Evolutionary conservation across 1,140 invertebrate species (phyloP).

Genomic region (Triops cancriformis): DNA sequence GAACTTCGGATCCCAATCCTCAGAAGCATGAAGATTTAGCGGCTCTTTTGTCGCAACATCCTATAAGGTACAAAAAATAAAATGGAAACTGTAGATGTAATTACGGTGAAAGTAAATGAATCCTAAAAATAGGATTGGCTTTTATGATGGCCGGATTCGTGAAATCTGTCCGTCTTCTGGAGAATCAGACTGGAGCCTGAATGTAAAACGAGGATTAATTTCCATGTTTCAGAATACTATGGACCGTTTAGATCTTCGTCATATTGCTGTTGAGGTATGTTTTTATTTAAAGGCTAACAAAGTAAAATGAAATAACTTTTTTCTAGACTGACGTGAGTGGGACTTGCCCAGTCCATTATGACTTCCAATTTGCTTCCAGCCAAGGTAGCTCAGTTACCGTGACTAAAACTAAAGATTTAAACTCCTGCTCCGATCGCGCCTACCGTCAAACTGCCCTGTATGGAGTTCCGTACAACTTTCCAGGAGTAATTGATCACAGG

Average conservation of each 20-base stretch:
- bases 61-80: not conserved
- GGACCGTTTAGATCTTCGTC: conserved; percentile 65
- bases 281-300: no score
- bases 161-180: conserved; percentile 61
- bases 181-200: conserved; percentile 70
- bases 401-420: conserved; percentile 67
- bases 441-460: conserved; percentile 70
- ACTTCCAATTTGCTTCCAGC: conserved; percentile 50
- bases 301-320: no score
- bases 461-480: conserved; percentile 62
- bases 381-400: conserved; percentile 61
- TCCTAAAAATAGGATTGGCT: conserved; percentile 46
- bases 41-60: not conserved
- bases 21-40: not conserved
- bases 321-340: conserved; percentile 67
- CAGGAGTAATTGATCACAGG: conserved; percentile 47
- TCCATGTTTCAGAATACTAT: conserved; percentile 84
- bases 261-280: conserved; percentile 47
- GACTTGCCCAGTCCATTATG: conserved; percentile 69
- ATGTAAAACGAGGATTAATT: conserved; percentile 77
- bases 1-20: not conserved
- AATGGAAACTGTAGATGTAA: no score
- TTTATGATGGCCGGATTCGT: conserved; percentile 63
- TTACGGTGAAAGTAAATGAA: not conserved
- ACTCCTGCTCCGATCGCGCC: conserved; percentile 60